Percentiles rank a stretch among this genome's conserved stretches.
These are phyloP conservation scores for Macrostomum cliftonense DNA, from an alignment of 2,888 invertebrate species.

Conservation along the genomic window DNA sequence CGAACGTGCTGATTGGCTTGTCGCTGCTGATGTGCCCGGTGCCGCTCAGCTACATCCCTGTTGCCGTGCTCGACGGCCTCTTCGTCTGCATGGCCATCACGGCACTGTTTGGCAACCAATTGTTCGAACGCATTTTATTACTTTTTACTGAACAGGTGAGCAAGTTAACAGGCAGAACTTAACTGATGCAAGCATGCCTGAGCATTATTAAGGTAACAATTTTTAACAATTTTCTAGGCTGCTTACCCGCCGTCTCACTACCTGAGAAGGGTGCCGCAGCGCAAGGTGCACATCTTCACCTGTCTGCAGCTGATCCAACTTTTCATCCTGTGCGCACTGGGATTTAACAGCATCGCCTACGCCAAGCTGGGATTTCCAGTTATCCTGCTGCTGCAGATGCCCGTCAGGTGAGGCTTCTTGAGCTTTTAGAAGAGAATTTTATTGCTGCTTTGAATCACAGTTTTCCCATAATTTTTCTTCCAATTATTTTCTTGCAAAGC, in stretches of 20 bases:
- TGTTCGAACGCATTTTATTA: slow-evolving; percentile 44
- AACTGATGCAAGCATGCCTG: no score
- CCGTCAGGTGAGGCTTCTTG: slow-evolving; percentile 40
- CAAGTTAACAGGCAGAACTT: no score
- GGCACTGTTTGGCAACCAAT: slow-evolving; percentile 44
- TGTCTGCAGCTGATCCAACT: slow-evolving; percentile 38
- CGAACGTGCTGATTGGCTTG: slow-evolving; percentile 44
- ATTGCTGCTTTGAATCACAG: no score
- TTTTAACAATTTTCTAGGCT: slow-evolving; percentile 35
- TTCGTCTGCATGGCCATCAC: slow-evolving; percentile 46
- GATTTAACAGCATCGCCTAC: slow-evolving; percentile 40
- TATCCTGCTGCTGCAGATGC: slow-evolving; percentile 39
- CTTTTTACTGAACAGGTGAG: slow-evolving; percentile 44
- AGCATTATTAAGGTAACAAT: no score
- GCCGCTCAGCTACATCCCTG: slow-evolving; percentile 43
- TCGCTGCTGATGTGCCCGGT: slow-evolving; percentile 43
- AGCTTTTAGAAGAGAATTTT: no score
- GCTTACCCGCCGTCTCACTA: slow-evolving; percentile 43
- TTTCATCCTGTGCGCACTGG: slow-evolving; percentile 37
- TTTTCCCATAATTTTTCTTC: no score
- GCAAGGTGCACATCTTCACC: slow-evolving; percentile 41
- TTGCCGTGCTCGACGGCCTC: slow-evolving; percentile 45
- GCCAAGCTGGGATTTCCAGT: slow-evolving; percentile 47
- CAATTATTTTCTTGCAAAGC: no score
- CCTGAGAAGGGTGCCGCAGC: slow-evolving; percentile 40